Evolutionary conservation across 1,140 invertebrate species (phyloP).

Genomic region (Nylanderia fulva): DNA sequence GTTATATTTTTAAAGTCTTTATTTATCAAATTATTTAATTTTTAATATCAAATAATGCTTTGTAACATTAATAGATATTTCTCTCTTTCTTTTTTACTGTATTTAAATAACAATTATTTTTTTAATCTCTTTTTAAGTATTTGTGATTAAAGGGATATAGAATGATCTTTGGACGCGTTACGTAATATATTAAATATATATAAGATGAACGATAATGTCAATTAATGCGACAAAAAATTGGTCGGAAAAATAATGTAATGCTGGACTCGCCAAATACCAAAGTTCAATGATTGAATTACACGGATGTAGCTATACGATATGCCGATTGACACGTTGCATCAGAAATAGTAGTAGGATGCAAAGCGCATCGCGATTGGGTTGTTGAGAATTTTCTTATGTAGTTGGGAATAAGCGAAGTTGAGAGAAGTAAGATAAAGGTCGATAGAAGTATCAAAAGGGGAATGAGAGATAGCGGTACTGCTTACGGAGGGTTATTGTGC

Average conservation of each 20-base stretch:
- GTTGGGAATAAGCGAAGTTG: slow-evolving; percentile 17
- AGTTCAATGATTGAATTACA: slow-evolving; percentile 17
- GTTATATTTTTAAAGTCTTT: neutral
- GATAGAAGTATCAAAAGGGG: slow-evolving; percentile 63
- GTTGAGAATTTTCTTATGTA: slow-evolving; percentile 33
- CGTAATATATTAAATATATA: neutral
- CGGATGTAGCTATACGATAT: neutral
- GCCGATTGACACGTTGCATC: slow-evolving; percentile 44
- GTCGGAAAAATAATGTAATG: slow-evolving; percentile 9
- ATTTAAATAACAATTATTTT: slow-evolving; percentile 2
- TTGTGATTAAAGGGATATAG: neutral
- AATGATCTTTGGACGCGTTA: neutral
- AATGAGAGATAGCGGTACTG: slow-evolving; percentile 83
- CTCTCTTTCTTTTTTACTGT: too few species aligned
- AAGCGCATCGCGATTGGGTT: slow-evolving; percentile 37
- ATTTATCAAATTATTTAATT: neutral
- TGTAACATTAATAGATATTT: neutral
- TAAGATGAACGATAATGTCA: slow-evolving; percentile 3
- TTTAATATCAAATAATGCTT: neutral
- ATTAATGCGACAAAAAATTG: neutral
- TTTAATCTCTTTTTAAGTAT: neutral
- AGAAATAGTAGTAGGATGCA: slow-evolving; percentile 19
- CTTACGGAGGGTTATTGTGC: slow-evolving; percentile 83
- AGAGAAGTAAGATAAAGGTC: slow-evolving; percentile 66
- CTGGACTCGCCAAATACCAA: slow-evolving; percentile 28